Evolutionary conservation across 2,888 invertebrate species (phyloP), one percentile per base, ranked within the genome.

Genomic region (Cosmia pyralina): DNA sequence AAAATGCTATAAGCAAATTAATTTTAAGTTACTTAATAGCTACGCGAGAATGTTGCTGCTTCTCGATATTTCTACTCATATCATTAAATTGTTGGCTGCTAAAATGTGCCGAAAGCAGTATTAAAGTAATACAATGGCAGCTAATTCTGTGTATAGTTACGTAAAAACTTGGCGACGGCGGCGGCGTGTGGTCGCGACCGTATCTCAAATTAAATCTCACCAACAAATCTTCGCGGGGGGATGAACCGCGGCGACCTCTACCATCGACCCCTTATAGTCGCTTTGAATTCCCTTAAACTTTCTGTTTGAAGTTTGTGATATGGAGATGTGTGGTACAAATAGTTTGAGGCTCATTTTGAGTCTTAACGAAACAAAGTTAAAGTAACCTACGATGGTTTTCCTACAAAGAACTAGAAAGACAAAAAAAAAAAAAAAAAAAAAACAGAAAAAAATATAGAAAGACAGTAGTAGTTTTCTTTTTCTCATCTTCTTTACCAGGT

Each of bases 201-300:
- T 95, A 95, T 95, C 95, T 95, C 93, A 95, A 95, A 95, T 95
- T 95, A 95, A 95, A 96, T 95, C 95, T 95, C 89, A 91, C 93
- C 93, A 93, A 95, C 94, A 94, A 95, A 95, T 95, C 94, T 95
- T 94, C 92, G 92, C 91, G 91, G 90, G 89, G 85, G 92, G 92
- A 92, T 93, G 92, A 92, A 90, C 91, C 91, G 89, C 86, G 82
- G 79, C 81, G 77, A 69, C 90, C 89, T 76, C 89, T 92, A 92
- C 92, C 81, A 91, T 78, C 74, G 85, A 83, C 69, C 75, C 75
- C 79, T 81, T 79, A 74, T 71, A 78, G 83, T 81, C 77, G 59
- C 50, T 58, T 76, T 55, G 60, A 53, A 71, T 65, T 69, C 65
- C 34, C 44, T 13, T 50, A 15, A 65, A 53, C 17, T 38, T 66